Conservation (phyloP, 2,797 vertebrate species). For the Oreonectes daqikongensis region DNA sequence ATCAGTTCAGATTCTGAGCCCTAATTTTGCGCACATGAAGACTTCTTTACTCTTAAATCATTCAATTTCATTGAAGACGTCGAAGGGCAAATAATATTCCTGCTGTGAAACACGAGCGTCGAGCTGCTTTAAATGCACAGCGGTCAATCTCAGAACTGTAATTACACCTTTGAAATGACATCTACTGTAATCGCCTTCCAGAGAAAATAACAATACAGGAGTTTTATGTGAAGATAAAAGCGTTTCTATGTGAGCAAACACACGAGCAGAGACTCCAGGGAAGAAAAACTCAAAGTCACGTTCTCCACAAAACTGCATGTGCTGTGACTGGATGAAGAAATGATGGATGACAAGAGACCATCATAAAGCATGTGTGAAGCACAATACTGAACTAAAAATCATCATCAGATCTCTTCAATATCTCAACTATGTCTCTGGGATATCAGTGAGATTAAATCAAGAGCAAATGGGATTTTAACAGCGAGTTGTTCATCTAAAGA, state of each 20-base stretch:
- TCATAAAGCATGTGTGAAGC: no score
- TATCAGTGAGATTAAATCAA: no score
- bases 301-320: slow-evolving; percentile 2
- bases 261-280: slow-evolving; percentile 9
- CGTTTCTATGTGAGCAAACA: background rate
- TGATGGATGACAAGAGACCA: slow-evolving; percentile 5
- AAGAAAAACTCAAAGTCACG: slow-evolving; percentile 4
- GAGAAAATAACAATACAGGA: slow-evolving; percentile 21
- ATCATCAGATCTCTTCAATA: no score
- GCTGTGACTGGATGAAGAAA: background rate
- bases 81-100: slow-evolving; percentile 11
- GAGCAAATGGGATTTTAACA: no score
- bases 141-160: background rate
- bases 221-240: background rate
- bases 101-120: slow-evolving; percentile 1
- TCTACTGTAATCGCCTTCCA: background rate
- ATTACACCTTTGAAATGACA: background rate
- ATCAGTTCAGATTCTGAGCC: background rate
- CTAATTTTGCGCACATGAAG: background rate
- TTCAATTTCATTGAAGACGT: background rate
- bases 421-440: no score
- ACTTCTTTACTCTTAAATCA: background rate
- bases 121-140: slow-evolving; percentile 2
- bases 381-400: slow-evolving; percentile 1
- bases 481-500: no score